These are phyloP conservation scores for Heterotilapia buettikoferi DNA, from an alignment of 2,113 vertebrate species.

Conservation along the genomic window DNA sequence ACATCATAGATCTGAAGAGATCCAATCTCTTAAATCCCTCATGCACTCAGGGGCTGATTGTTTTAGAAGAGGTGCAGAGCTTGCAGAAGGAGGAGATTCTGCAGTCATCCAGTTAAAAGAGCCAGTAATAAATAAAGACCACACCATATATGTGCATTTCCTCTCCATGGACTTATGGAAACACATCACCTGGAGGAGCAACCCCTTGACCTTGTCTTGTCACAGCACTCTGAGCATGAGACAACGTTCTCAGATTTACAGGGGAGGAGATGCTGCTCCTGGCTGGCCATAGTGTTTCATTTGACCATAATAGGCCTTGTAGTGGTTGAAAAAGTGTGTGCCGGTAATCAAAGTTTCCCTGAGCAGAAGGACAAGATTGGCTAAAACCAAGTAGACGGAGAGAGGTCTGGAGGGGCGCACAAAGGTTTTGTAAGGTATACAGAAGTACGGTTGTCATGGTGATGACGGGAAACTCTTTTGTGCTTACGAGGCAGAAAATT, in stretches of 20 bases:
- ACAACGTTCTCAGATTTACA: conserved; percentile 67
- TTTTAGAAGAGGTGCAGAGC: conserved; percentile 19
- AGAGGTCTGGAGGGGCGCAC: conserved; percentile 13
- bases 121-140: conserved; percentile 65
- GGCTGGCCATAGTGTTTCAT: conserved; percentile 34
- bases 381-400: conserved; percentile 42
- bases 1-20: background rate
- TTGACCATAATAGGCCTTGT: conserved; percentile 76
- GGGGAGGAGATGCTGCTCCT: conserved; percentile 52
- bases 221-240: conserved; percentile 61
- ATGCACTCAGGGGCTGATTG: background rate
- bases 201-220: conserved; percentile 64
- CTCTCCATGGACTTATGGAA: conserved; percentile 64
- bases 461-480: conserved; percentile 37
- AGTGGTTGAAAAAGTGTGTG: conserved; percentile 58
- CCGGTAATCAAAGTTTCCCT: conserved; percentile 69
- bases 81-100: conserved; percentile 27
- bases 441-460: conserved; percentile 44
- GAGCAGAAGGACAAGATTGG: conserved; percentile 52
- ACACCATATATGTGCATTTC: conserved; percentile 74
- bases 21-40: background rate
- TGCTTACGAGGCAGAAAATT: conserved; percentile 52
- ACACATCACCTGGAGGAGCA: conserved; percentile 70
- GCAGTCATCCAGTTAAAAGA: conserved; percentile 51
- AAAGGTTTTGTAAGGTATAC: conserved; percentile 61